These are phyloP conservation scores for Periplaneta americana DNA, from an alignment of 1,140 invertebrate species.

Conservation along the genomic window DNA sequence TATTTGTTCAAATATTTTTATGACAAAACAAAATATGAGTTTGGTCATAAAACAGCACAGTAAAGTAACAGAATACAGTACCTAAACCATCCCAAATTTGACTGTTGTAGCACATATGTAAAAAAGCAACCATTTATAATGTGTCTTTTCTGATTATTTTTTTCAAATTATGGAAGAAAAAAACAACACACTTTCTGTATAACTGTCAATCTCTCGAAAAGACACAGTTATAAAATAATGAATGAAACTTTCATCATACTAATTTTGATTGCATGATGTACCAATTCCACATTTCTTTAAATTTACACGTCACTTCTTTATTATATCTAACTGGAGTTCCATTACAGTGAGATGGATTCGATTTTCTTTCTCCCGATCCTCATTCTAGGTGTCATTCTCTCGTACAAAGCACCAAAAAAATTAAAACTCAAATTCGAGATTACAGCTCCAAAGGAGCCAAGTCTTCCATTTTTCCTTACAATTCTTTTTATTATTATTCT, in stretches of 20 bases:
- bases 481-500: not conserved
- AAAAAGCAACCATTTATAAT: not conserved
- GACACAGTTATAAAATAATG: not conserved
- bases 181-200: not conserved
- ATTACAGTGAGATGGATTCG: not conserved
- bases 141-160: not conserved
- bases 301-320: not conserved
- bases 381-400: not conserved
- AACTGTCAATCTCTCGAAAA: not conserved
- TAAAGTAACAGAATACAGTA: not conserved
- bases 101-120: not conserved
- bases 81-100: conserved; percentile 6
- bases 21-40: not conserved
- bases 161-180: not conserved
- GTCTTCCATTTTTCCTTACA: not conserved
- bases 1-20: not conserved
- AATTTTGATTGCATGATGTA: not conserved
- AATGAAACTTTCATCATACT: not conserved
- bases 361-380: not conserved
- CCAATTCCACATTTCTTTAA: not conserved
- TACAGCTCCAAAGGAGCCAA: not conserved
- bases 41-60: not conserved
- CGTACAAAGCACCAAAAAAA: not conserved
- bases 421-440: not conserved
- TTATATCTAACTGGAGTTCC: not conserved